These are phyloP conservation scores for Prionailurus bengalensis DNA, from an alignment of 2,113 vertebrate species.

Conservation along the genomic window DNA sequence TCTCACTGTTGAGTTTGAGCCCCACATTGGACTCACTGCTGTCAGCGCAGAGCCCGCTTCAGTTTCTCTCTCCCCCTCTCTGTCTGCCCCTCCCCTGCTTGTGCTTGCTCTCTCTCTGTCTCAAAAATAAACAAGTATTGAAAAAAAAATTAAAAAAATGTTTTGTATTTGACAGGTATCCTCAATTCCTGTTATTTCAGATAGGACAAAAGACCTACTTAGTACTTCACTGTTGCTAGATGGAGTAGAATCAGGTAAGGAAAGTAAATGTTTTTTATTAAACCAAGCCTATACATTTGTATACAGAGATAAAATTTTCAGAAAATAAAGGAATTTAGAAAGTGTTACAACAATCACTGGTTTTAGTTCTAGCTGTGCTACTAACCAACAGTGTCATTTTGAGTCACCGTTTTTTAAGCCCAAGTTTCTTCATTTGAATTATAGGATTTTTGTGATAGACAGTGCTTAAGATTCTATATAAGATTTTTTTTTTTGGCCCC, in stretches of 20 bases:
- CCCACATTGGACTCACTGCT: too few species aligned
- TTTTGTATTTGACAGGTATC: conserved; percentile 82
- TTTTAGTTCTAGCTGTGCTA: not conserved
- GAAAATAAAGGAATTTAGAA: not conserved
- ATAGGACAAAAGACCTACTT: conserved; percentile 82
- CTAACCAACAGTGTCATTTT: not conserved
- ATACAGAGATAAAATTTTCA: not conserved
- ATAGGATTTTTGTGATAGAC: not conserved
- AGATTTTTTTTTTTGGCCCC: not conserved
- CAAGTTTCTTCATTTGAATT: not conserved
- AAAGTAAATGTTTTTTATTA: not conserved
- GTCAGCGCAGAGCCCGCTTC: too few species aligned
- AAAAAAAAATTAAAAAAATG: not conserved
- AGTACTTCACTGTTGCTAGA: conserved; percentile 85
- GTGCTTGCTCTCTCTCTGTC: too few species aligned
- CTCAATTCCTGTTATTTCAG: conserved; percentile 83
- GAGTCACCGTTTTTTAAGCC: not conserved
- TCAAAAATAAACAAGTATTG: too few species aligned
- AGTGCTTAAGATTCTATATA: not conserved
- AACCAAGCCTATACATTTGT: not conserved
- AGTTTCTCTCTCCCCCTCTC: too few species aligned
- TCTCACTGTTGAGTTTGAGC: too few species aligned
- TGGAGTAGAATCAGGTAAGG: conserved; percentile 91
- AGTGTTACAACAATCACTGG: not conserved
- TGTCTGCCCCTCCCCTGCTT: too few species aligned